Percentiles rank a stretch among this genome's conserved stretches.
These are phyloP conservation scores for Phrynocephalus versicolor DNA, from an alignment of 2,113 vertebrate species.

Conservation along the genomic window DNA sequence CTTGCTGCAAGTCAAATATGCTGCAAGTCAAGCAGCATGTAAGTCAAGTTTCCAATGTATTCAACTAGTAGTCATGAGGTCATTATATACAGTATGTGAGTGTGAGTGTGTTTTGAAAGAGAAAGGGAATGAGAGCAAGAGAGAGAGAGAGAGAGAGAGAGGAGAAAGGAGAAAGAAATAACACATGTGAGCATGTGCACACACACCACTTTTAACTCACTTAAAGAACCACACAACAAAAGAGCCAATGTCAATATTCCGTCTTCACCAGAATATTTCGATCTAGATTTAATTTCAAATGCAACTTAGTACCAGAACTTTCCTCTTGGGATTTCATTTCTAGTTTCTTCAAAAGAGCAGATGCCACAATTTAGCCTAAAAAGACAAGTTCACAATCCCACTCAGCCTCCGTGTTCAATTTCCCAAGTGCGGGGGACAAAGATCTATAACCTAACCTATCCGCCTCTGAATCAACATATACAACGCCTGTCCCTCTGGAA, in stretches of 20 bases:
- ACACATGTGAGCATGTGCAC: too few species aligned
- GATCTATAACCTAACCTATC: conserved; percentile 19
- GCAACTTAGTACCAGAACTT: not conserved
- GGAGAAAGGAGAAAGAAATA: too few species aligned
- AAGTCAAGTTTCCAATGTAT: too few species aligned
- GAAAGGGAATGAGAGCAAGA: too few species aligned
- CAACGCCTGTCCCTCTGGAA: conserved; percentile 29
- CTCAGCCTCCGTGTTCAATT: not conserved
- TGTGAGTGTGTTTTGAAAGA: too few species aligned
- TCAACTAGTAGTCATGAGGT: too few species aligned
- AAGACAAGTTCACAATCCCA: accelerated
- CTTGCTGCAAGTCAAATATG: too few species aligned
- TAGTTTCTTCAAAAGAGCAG: not conserved
- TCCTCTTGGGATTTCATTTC: not conserved
- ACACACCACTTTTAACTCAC: not conserved
- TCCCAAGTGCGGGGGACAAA: not conserved
- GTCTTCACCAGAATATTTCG: not conserved
- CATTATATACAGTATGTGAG: too few species aligned
- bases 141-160: too few species aligned
- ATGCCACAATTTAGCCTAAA: not conserved
- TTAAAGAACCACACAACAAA: not conserved
- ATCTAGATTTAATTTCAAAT: not conserved
- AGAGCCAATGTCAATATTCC: not conserved
- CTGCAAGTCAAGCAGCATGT: too few species aligned
- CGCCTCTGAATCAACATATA: conserved; percentile 7